A percentile compares a stretch with the other conserved stretches of the same genome.
Conservation (phyloP, 2,888 invertebrate species). For the Phalangium opilio region DNA sequence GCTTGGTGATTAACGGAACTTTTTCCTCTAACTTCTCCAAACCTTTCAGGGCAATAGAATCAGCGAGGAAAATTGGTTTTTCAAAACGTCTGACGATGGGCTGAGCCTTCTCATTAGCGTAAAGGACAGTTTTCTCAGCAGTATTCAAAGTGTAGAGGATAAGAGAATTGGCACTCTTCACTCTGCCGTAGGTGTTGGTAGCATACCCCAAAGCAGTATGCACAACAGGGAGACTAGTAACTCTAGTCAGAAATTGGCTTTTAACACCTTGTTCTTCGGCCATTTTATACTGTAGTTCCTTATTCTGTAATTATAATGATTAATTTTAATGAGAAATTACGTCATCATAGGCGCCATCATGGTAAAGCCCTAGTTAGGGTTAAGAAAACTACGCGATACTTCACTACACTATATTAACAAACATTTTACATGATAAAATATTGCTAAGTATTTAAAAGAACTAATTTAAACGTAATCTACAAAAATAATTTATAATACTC, state of each 20-base stretch:
- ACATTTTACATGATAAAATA: no score
- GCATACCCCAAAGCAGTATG: slow-evolving; percentile 58
- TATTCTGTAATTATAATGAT: no score
- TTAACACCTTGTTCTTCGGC: slow-evolving; percentile 1
- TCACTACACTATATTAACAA: no score
- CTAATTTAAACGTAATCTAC: no score
- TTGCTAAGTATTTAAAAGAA: no score
- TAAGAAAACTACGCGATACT: no score
- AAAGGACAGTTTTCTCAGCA: slow-evolving; percentile 45
- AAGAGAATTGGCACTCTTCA: slow-evolving; percentile 40
- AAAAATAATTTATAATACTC: no score
- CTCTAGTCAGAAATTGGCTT: slow-evolving; percentile 45
- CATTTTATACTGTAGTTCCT: background rate
- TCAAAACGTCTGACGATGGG: slow-evolving; percentile 43
- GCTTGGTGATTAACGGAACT: slow-evolving; percentile 63
- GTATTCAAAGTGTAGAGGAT: slow-evolving; percentile 27
- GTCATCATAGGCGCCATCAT: no score
- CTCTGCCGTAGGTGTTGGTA: slow-evolving; percentile 52
- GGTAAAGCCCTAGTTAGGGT: no score
- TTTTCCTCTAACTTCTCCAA: slow-evolving; percentile 69
- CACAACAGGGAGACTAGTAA: slow-evolving; percentile 65
- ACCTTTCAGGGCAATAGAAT: slow-evolving; percentile 54
- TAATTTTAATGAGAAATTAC: no score
- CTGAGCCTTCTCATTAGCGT: slow-evolving; percentile 53
- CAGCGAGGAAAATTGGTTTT: slow-evolving; percentile 25